These are phyloP conservation scores for Gasterosteus aculeatus DNA, from an alignment of 2,113 vertebrate genomes.

Conservation along the genomic window DNA sequence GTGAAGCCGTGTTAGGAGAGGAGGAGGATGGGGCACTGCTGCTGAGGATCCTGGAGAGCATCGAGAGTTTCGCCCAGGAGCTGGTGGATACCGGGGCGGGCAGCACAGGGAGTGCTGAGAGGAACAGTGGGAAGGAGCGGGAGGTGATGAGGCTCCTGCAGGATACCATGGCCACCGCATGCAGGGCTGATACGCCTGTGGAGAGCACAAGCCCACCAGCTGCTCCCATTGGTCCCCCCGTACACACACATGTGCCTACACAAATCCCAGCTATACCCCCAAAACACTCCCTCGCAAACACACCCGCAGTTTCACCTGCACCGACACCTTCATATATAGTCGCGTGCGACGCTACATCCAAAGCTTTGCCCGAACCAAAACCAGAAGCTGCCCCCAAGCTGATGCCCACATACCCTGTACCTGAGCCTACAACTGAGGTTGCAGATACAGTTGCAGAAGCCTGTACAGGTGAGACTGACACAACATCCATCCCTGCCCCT, in stretches of 20 bases:
- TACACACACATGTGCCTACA: constrained; percentile 8
- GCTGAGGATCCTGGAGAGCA: constrained; percentile 93
- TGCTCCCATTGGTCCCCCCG: constrained; percentile 19
- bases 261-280: constrained; percentile 46
- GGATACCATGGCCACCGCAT: constrained; percentile 87
- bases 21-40: constrained; percentile 93
- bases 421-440: constrained; percentile 22
- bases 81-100: constrained; percentile 92
- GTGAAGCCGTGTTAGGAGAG: constrained; percentile 76
- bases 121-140: constrained; percentile 84
- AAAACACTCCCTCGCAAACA: constrained; percentile 47
- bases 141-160: constrained; percentile 98
- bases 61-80: constrained; percentile 98
- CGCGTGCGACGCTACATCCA: constrained; percentile 1
- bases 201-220: constrained; percentile 46
- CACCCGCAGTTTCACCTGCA: constrained; percentile 25
- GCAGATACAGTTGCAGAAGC: constrained; percentile 28
- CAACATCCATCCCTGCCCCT: constrained; percentile 1
- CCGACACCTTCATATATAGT: constrained; percentile 12
- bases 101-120: constrained; percentile 87
- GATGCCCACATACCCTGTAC: constrained; percentile 22
- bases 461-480: constrained; percentile 10
- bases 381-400: constrained; percentile 16
- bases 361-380: constrained; percentile 35
- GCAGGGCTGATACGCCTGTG: constrained; percentile 76